Percentiles rank a stretch among this genome's conserved stretches.
phyloP scores from a whole-genome alignment of 1,140 invertebrate species.

The Diuraphis noxia region DNA sequence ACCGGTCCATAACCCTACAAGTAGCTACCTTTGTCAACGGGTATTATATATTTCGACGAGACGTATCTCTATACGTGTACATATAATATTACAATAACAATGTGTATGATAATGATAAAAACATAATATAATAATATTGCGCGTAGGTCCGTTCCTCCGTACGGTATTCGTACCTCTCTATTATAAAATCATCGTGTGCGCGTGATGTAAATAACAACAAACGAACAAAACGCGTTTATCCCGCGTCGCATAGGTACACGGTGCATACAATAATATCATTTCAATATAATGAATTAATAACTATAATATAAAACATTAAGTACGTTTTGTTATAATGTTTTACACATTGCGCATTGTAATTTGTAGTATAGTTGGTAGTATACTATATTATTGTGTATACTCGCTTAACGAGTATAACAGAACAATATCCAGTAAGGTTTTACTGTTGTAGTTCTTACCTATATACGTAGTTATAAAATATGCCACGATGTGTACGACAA shows the following conservation, averaged over 20 bases:
- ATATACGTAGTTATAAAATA: not conserved
- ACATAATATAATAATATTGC: not conserved
- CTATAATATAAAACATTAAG: not conserved
- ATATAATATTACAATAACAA: not conserved
- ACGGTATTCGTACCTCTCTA: not conserved
- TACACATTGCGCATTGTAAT: not conserved
- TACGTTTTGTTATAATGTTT: not conserved
- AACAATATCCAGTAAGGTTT: not conserved
- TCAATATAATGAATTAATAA: not conserved
- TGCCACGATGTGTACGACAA: not conserved
- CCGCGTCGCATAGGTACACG: not conserved
- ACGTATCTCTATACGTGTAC: not conserved
- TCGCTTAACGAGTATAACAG: not conserved
- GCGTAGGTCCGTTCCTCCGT: not conserved
- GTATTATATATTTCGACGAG: not conserved
- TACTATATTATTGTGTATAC: not conserved
- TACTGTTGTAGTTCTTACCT: not conserved
- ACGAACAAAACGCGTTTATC: not conserved
- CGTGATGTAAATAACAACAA: not conserved
- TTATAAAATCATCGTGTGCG: not conserved
- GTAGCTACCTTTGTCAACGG: not conserved
- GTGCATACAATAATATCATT: not conserved
- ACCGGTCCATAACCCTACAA: constrained; percentile 9
- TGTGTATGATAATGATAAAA: not conserved
- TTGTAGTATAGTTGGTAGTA: not conserved